Percentiles rank a stretch among this genome's conserved stretches.
These are phyloP conservation scores for Diphyllodes magnificus DNA, from an alignment of 2,113 vertebrate genomes.

Conservation along the genomic window DNA sequence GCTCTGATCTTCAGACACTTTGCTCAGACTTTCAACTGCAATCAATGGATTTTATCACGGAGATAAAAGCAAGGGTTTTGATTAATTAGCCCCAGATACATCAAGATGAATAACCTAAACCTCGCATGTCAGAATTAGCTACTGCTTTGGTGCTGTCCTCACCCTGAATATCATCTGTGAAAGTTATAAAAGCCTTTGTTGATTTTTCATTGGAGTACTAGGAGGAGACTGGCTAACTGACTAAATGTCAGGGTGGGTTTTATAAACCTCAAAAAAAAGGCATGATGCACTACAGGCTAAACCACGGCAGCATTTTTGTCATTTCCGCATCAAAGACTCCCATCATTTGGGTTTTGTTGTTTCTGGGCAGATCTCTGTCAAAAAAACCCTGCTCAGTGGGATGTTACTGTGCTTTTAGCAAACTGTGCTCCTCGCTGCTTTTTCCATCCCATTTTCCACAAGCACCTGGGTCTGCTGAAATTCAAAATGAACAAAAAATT, in stretches of 20 bases:
- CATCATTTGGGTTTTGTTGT: background rate
- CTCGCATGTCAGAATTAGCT: background rate
- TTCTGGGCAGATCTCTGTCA: background rate
- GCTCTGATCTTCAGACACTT: background rate
- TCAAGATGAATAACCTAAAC: background rate
- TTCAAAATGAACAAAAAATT: background rate
- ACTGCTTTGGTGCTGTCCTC: background rate
- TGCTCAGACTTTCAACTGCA: background rate
- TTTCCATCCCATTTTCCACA: background rate
- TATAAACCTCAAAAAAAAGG: background rate
- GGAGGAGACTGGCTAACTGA: background rate
- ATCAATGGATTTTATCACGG: background rate
- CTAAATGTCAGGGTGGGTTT: background rate
- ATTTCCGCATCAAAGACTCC: background rate
- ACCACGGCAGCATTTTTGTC: background rate
- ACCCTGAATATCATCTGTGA: background rate
- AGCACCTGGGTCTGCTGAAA: background rate
- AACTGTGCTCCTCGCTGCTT: background rate
- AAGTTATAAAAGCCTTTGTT: background rate
- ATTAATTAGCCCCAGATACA: slow-evolving; percentile 7
- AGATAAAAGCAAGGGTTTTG: background rate
- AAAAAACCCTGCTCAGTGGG: background rate
- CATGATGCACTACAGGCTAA: background rate
- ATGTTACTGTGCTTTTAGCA: background rate
- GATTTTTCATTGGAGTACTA: background rate